A percentile compares a stretch with the other conserved stretches of the same genome.
These are phyloP conservation scores for Sthenelais limicola DNA, from an alignment of 2,888 invertebrate species.

Conservation along the genomic window DNA sequence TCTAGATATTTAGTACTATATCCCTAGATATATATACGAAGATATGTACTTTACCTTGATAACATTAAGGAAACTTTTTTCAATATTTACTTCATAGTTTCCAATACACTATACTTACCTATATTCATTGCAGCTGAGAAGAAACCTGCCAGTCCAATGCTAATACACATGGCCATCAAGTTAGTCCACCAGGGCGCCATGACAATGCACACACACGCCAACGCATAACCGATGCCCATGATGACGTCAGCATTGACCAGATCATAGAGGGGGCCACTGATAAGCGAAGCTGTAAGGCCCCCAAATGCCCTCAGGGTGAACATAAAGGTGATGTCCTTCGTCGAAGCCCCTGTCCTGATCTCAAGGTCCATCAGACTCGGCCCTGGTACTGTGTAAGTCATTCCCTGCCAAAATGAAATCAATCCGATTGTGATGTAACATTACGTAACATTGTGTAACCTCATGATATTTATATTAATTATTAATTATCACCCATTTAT, in stretches of 20 bases:
- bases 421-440: no score
- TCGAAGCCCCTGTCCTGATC: background rate
- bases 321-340: constrained; percentile 4
- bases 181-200: constrained; percentile 13
- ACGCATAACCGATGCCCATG: background rate
- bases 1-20: no score
- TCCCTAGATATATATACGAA: no score
- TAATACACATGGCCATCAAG: background rate
- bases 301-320: constrained; percentile 12
- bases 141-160: background rate
- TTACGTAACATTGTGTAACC: no score
- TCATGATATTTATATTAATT: no score
- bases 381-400: background rate
- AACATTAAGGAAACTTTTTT: no score
- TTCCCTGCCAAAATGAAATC: constrained; percentile 1
- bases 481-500: no score
- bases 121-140: constrained; percentile 1
- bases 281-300: background rate
- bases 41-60: no score
- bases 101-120: constrained; percentile 4
- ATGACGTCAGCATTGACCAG: constrained; percentile 3
- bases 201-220: background rate
- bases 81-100: no score
- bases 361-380: constrained; percentile 34
- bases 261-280: constrained; percentile 7